Percentiles rank a stretch among this genome's conserved stretches.
These are phyloP conservation scores for Apocheima hispidaria DNA, from an alignment of 2,888 invertebrate genomes.

Conservation along the genomic window DNA sequence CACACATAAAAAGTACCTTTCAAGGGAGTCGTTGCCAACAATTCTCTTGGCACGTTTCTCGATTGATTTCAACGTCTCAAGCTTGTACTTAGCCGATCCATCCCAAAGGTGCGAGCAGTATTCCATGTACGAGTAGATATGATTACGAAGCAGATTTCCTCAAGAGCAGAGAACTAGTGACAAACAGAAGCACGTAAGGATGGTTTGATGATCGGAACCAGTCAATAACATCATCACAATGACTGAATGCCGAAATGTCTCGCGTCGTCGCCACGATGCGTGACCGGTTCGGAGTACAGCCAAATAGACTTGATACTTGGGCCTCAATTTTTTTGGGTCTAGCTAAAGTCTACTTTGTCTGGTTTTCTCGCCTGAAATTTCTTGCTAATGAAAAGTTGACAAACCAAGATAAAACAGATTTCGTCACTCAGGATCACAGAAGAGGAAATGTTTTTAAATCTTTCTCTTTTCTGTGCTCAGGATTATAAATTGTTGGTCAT, in stretches of 20 bases:
- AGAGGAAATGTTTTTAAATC: too few species aligned
- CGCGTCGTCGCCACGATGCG: slow-evolving; percentile 71
- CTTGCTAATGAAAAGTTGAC: too few species aligned
- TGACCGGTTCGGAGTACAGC: slow-evolving; percentile 53
- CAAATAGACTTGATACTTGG: slow-evolving; percentile 67
- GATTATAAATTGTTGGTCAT: not conserved
- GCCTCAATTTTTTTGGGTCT: not conserved
- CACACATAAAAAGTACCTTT: not conserved
- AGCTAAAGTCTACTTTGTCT: too few species aligned
- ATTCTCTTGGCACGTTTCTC: too few species aligned
- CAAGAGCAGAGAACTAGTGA: slow-evolving; percentile 35
- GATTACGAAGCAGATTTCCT: slow-evolving; percentile 23
- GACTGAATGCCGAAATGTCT: slow-evolving; percentile 82
- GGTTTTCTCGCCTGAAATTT: too few species aligned
- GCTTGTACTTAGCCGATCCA: too few species aligned
- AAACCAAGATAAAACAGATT: too few species aligned
- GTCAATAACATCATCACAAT: slow-evolving; percentile 80
- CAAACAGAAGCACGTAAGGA: slow-evolving; percentile 68
- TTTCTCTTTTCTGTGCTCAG: too few species aligned
- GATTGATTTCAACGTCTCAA: too few species aligned
- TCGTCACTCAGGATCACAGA: too few species aligned
- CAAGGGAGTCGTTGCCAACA: too few species aligned
- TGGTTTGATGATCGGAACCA: slow-evolving; percentile 67
- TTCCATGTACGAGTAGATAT: not conserved
- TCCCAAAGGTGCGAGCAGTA: too few species aligned